phyloP scores from a whole-genome alignment of 2,888 invertebrate genomes.

The Oscheius sp. region DNA sequence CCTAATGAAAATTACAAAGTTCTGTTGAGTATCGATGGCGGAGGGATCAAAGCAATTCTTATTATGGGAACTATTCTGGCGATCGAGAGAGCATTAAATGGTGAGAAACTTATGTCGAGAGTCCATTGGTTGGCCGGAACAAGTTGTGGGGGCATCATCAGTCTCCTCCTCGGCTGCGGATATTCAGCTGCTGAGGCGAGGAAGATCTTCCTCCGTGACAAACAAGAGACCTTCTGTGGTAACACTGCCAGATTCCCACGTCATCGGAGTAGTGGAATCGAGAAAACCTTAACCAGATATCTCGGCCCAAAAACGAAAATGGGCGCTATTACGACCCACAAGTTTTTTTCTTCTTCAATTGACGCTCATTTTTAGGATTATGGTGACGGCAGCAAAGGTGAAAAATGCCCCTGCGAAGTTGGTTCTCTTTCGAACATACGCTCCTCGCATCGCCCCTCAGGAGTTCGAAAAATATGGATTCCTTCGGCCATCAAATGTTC shows the following conservation, averaged over 20 bases:
- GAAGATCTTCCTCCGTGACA: constrained; percentile 35
- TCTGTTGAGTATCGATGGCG: constrained; percentile 47
- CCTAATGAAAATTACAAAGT: constrained; percentile 37
- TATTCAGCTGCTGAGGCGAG: constrained; percentile 7
- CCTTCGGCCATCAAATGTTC: constrained; percentile 39
- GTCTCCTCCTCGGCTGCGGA: constrained; percentile 37
- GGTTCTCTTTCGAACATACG: constrained; percentile 46
- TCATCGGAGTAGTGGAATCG: constrained; percentile 40
- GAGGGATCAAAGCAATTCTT: constrained; percentile 38
- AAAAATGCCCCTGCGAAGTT: constrained; percentile 39
- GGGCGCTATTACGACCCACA: constrained; percentile 28
- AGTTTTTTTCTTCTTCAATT: constrained; percentile 27
- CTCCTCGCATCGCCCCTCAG: constrained; percentile 35
- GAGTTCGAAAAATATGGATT: constrained; percentile 47
- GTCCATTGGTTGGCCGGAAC: constrained; percentile 52
- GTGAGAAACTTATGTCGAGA: constrained; percentile 35
- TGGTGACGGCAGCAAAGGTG: constrained; percentile 42
- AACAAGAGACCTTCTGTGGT: constrained; percentile 40
- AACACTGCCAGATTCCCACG: constrained; percentile 42
- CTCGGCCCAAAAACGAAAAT: constrained; percentile 39
- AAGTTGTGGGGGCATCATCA: constrained; percentile 46
- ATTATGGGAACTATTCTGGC: constrained; percentile 20
- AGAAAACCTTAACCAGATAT: constrained; percentile 35
- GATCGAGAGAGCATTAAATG: constrained; percentile 13
- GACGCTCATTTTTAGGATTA: constrained; percentile 30